phyloP scores from a whole-genome alignment of 1,140 invertebrate genomes.

The Drosophila nannoptera region DNA sequence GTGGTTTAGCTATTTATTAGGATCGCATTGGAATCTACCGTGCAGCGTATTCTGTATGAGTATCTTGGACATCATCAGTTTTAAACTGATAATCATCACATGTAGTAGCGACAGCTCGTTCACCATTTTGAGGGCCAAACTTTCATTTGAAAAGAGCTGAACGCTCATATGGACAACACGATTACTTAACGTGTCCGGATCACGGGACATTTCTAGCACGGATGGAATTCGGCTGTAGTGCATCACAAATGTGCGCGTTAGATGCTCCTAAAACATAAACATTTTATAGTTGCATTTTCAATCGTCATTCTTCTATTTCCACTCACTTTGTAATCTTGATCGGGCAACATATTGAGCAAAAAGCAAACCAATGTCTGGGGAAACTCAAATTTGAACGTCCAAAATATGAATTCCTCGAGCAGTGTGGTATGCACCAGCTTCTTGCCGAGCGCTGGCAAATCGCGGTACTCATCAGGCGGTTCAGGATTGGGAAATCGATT shows the following conservation, averaged over 20 bases:
- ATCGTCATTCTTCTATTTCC: background rate
- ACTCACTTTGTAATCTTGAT: slow-evolving; percentile 94
- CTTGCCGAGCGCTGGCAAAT: slow-evolving; percentile 89
- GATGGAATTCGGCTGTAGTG: slow-evolving; percentile 96
- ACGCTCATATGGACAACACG: slow-evolving; percentile 98
- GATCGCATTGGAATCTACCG: slow-evolving; percentile 80
- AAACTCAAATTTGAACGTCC: slow-evolving; percentile 98
- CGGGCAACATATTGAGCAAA: slow-evolving; percentile 96
- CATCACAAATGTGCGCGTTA: slow-evolving; percentile 95
- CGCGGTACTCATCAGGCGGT: slow-evolving; percentile 87
- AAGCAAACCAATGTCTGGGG: slow-evolving; percentile 97
- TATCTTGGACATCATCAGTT: slow-evolving; percentile 96
- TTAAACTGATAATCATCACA: slow-evolving; percentile 95
- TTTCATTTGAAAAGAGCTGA: slow-evolving; percentile 96
- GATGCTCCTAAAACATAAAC: slow-evolving; percentile 84
- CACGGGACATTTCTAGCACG: slow-evolving; percentile 90
- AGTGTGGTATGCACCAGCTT: slow-evolving; percentile 91
- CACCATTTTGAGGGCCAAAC: slow-evolving; percentile 92
- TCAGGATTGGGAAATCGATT: slow-evolving; percentile 88
- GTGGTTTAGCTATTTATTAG: background rate
- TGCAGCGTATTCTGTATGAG: slow-evolving; percentile 92
- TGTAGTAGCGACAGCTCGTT: slow-evolving; percentile 93
- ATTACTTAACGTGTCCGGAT: slow-evolving; percentile 95
- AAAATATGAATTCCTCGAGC: slow-evolving; percentile 97
- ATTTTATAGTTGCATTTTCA: background rate